Conservation (phyloP, 2,888 invertebrate genomes). For the Lasioglossum oenotherae region DNA sequence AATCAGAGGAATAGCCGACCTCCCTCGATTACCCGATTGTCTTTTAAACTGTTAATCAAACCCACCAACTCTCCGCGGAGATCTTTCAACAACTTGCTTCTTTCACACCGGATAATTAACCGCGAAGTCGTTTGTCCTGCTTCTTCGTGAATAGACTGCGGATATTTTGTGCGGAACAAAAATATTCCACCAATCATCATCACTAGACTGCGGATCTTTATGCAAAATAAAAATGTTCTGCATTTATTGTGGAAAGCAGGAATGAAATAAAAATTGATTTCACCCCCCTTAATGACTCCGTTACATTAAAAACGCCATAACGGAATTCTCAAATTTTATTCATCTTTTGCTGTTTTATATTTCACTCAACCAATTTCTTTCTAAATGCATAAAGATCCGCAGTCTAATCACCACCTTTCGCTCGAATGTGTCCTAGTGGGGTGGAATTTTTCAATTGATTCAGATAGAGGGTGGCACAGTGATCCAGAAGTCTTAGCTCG, state of each 20-base stretch:
- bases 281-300: no score
- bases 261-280: no score
- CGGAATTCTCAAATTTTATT: no score
- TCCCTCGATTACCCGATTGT: not conserved
- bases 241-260: no score
- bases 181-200: no score
- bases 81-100: not conserved
- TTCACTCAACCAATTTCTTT: no score
- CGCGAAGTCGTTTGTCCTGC: not conserved
- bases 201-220: no score
- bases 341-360: no score
- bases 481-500: not conserved
- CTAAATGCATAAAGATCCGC: no score
- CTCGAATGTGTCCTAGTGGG: not conserved
- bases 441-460: not conserved
- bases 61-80: not conserved
- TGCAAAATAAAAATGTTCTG: no score
- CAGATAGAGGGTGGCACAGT: not conserved
- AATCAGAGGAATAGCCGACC: not conserved
- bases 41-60: not conserved
- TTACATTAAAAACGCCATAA: no score
- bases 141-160: not conserved
- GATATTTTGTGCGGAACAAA: not conserved
- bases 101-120: not conserved
- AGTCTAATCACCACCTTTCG: no score